Conservation (phyloP, 2,888 invertebrate species). For the Hymenopus coronatus region DNA sequence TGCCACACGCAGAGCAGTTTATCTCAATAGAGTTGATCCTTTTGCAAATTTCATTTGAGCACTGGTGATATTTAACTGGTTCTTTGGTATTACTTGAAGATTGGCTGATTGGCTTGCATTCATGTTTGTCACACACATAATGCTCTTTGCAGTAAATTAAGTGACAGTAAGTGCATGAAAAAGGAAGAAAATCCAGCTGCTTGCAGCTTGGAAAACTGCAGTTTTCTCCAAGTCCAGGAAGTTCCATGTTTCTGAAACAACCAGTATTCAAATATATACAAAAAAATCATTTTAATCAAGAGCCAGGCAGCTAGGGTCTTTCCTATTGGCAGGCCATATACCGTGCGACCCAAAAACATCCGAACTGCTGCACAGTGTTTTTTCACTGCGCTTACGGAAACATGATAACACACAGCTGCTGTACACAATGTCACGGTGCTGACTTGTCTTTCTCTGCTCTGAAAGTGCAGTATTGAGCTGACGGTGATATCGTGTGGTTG, state of each 20-base stretch:
- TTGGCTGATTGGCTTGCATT: slow-evolving; percentile 46
- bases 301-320: too few relatives aligned
- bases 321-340: too few relatives aligned
- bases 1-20: slow-evolving; percentile 61
- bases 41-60: slow-evolving; percentile 58
- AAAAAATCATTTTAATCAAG: too few relatives aligned
- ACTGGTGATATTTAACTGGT: slow-evolving; percentile 52
- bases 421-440: too few relatives aligned
- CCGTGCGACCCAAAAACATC: too few relatives aligned
- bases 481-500: too few relatives aligned
- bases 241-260: slow-evolving; percentile 56
- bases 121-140: slow-evolving; percentile 55
- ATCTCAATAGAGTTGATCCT: slow-evolving; percentile 62
- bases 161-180: slow-evolving; percentile 61
- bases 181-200: slow-evolving; percentile 69
- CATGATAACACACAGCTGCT: too few relatives aligned
- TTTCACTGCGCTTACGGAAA: too few relatives aligned
- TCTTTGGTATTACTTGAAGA: slow-evolving; percentile 38
- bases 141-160: slow-evolving; percentile 66
- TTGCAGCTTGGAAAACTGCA: slow-evolving; percentile 62
- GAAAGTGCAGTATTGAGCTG: too few relatives aligned
- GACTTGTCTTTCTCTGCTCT: too few relatives aligned
- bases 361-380: too few relatives aligned
- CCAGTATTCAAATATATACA: too few relatives aligned
- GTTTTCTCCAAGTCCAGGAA: slow-evolving; percentile 67